Conservation (phyloP, 2,797 vertebrate genomes). For the Halcyon badia region DNA sequence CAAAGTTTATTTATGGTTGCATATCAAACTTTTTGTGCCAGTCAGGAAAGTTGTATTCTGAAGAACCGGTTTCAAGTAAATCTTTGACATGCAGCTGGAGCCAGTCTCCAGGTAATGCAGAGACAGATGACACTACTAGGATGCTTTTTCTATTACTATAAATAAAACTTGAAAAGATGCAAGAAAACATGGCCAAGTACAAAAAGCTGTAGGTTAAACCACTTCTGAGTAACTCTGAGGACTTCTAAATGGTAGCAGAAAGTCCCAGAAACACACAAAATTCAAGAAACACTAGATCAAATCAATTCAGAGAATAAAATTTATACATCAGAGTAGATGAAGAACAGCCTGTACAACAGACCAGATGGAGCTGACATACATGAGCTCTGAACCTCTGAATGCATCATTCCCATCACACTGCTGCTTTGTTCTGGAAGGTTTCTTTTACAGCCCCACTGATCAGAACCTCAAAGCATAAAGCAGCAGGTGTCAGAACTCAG, state of each 20-base stretch:
- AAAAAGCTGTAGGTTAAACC: neutral
- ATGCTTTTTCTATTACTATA: neutral
- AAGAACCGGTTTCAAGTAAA: neutral
- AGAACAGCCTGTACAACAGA: neutral
- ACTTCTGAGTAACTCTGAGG: neutral
- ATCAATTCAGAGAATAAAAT: neutral
- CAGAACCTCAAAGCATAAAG: neutral
- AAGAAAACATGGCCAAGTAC: neutral
- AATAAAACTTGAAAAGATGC: neutral
- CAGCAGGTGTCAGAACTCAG: neutral
- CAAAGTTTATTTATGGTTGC: neutral
- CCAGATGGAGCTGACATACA: neutral
- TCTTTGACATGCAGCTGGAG: neutral
- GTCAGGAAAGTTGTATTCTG: neutral
- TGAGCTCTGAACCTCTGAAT: neutral
- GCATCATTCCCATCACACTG: neutral
- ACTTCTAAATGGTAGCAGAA: neutral
- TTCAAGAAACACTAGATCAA: neutral
- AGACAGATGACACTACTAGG: neutral
- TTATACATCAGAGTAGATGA: neutral
- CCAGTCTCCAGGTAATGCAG: neutral
- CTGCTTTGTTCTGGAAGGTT: neutral
- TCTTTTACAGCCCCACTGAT: neutral
- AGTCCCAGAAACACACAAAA: neutral
- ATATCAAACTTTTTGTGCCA: neutral